Percentiles rank a stretch among this genome's conserved stretches.
These are phyloP conservation scores for Chironomus tepperi DNA, from an alignment of 1,140 invertebrate genomes.

Conservation along the genomic window DNA sequence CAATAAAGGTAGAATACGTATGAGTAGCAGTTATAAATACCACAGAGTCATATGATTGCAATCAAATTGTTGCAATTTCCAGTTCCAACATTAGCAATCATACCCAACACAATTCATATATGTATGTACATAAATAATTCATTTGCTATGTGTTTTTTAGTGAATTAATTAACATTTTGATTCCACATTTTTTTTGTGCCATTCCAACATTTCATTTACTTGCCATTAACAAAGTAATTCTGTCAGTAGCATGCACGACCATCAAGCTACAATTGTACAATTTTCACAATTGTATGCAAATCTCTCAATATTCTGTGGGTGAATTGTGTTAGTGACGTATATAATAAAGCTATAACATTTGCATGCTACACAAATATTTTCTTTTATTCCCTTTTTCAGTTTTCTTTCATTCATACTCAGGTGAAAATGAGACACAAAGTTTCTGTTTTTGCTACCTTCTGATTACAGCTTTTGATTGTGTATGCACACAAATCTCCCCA, in stretches of 20 bases:
- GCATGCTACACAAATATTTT: neutral
- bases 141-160: too few relatives aligned
- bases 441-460: neutral
- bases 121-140: too few relatives aligned
- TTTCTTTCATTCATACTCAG: neutral
- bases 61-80: too few relatives aligned
- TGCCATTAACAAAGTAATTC: too few relatives aligned
- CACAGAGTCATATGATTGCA: too few relatives aligned
- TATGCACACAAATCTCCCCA: too few relatives aligned
- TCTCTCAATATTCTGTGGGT: neutral
- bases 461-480: too few relatives aligned
- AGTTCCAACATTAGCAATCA: too few relatives aligned
- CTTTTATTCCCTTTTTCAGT: too few relatives aligned
- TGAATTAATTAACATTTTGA: neutral
- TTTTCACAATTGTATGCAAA: constrained; percentile 2
- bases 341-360: constrained; percentile 4
- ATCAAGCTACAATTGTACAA: neutral
- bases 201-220: too few relatives aligned
- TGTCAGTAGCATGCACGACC: neutral
- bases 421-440: constrained; percentile 12
- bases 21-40: neutral
- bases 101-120: too few relatives aligned
- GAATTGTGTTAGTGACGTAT: neutral
- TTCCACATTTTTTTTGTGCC: neutral
- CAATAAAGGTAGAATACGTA: neutral